Percentiles rank a stretch among this genome's conserved stretches.
phyloP scores from a whole-genome alignment of 2,113 vertebrate species.

The Prunella himalayana region DNA sequence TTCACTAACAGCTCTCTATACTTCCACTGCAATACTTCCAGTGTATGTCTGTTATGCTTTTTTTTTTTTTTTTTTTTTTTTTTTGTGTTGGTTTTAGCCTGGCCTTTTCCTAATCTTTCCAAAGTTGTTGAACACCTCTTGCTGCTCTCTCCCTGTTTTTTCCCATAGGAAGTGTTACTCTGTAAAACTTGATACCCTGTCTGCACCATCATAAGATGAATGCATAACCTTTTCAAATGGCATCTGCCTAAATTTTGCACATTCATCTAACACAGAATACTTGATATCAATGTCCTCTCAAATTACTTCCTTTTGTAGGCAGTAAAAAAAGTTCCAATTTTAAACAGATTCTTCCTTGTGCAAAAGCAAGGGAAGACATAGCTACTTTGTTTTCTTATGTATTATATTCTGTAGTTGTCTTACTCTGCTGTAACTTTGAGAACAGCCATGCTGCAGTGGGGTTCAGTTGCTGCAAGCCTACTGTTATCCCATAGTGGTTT shows the following conservation, averaged over 20 bases:
- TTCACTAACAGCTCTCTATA: not conserved
- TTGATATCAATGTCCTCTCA: not conserved
- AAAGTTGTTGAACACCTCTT: not conserved
- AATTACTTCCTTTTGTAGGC: not conserved
- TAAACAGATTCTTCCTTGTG: not conserved
- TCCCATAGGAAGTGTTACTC: not conserved
- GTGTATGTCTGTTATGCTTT: not conserved
- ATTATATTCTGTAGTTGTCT: not conserved
- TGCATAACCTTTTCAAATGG: constrained; percentile 15
- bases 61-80: not conserved
- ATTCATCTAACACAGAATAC: not conserved
- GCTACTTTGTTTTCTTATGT: not conserved
- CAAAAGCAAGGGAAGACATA: not conserved
- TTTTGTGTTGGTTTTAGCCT: not conserved
- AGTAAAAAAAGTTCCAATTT: not conserved
- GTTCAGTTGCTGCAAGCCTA: not conserved
- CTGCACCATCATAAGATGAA: not conserved
- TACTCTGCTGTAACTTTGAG: not conserved
- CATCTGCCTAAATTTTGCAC: not conserved
- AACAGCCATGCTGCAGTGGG: not conserved
- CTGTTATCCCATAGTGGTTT: not conserved
- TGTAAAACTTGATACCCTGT: not conserved
- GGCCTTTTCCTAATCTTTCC: not conserved
- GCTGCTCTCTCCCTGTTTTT: not conserved
- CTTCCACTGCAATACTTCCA: not conserved